These are phyloP conservation scores for Hestina assimilis DNA, from an alignment of 1,140 invertebrate genomes.

Conservation along the genomic window DNA sequence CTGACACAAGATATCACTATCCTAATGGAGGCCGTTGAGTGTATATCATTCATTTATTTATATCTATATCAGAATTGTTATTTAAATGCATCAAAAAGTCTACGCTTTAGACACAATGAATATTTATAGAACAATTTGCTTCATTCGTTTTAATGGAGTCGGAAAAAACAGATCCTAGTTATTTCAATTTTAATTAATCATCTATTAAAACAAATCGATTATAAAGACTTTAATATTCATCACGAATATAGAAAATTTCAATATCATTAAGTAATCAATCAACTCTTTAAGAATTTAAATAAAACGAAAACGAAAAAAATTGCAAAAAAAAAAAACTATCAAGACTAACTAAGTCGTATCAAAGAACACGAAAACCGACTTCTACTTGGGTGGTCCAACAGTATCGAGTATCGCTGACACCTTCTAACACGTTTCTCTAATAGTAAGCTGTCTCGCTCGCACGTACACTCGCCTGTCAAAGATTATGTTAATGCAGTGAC, in stretches of 20 bases:
- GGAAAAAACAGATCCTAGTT: background rate
- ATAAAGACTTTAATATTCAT: too few relatives aligned
- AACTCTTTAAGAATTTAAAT: conserved; percentile 10
- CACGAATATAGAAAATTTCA: too few relatives aligned
- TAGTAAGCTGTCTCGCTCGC: conserved; percentile 1
- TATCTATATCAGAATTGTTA: too few relatives aligned
- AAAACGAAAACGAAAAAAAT: conserved; percentile 16
- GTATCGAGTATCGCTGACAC: background rate
- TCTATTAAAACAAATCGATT: too few relatives aligned
- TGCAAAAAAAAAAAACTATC: conserved; percentile 20
- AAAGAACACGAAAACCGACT: conserved; percentile 25
- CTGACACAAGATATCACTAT: too few relatives aligned
- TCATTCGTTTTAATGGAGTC: background rate
- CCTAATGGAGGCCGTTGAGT: too few relatives aligned
- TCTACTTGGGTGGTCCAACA: conserved; percentile 25
- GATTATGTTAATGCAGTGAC: conserved; percentile 15
- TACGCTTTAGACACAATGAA: background rate
- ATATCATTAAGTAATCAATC: conserved; percentile 22
- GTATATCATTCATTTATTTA: too few relatives aligned
- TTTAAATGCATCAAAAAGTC: background rate
- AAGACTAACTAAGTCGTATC: conserved; percentile 23
- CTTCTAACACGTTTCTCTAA: background rate
- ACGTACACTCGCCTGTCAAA: background rate
- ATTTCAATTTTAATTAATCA: background rate
- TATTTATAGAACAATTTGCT: background rate